These are phyloP conservation scores for Halcyon senegalensis DNA, from an alignment of 2,113 vertebrate species.

Conservation along the genomic window DNA sequence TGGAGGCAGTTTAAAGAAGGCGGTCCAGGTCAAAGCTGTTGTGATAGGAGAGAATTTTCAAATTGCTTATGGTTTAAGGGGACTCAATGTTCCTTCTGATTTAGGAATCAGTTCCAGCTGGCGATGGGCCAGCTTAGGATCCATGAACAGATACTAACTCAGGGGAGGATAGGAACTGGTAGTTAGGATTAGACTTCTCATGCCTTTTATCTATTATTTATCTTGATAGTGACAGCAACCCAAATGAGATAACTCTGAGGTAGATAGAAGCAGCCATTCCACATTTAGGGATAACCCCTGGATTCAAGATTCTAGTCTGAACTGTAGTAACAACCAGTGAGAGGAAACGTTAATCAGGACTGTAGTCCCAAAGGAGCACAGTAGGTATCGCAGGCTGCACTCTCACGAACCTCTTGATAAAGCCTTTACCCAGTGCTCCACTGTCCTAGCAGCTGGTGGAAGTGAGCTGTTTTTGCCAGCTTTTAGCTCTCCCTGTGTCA, in stretches of 20 bases:
- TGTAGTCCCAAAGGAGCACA: not conserved
- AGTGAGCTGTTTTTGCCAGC: not conserved
- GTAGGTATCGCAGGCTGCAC: not conserved
- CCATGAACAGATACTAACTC: not conserved
- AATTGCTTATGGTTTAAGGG: constrained; percentile 38
- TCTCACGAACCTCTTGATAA: not conserved
- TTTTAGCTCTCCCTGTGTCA: not conserved
- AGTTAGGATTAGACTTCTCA: not conserved
- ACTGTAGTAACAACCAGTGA: not conserved
- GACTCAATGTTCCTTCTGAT: constrained; percentile 19
- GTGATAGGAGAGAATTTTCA: constrained; percentile 36
- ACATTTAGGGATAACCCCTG: not conserved
- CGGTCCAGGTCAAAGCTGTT: constrained; percentile 31
- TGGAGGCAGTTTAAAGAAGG: constrained; percentile 38
- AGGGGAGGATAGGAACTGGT: not conserved
- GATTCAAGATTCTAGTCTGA: not conserved
- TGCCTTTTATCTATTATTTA: not conserved
- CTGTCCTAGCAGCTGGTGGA: not conserved
- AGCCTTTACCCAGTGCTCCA: not conserved
- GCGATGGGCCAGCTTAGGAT: constrained; percentile 10
- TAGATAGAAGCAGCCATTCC: not conserved
- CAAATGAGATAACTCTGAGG: not conserved
- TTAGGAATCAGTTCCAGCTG: constrained; percentile 1
- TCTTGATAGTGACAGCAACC: not conserved
- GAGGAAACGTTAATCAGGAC: not conserved